phyloP scores from a whole-genome alignment of 1,140 invertebrate genomes.

The Caerostris extrusa region DNA sequence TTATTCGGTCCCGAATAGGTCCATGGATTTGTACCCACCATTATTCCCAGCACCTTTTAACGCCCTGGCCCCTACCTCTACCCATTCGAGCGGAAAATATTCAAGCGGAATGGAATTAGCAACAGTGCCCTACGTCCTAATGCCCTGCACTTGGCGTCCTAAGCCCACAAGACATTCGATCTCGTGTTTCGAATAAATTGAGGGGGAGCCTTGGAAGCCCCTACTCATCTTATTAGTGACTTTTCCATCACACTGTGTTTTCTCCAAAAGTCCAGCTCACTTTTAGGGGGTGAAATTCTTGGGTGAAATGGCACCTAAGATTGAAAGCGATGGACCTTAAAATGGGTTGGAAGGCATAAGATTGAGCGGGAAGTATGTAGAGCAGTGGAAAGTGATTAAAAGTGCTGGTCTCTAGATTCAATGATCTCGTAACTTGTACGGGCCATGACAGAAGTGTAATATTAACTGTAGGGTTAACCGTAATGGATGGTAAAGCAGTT shows the following conservation, averaged over 20 bases:
- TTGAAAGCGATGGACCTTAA: background rate
- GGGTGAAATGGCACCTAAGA: background rate
- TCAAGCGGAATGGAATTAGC: background rate
- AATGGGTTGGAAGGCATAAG: background rate
- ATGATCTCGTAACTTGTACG: background rate
- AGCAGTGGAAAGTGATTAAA: background rate
- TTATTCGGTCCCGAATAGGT: background rate
- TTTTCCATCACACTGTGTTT: background rate
- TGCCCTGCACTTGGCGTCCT: no score
- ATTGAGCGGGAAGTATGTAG: background rate
- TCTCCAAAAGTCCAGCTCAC: background rate
- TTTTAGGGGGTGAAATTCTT: background rate
- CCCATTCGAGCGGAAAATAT: background rate
- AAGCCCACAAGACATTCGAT: no score
- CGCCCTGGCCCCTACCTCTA: background rate
- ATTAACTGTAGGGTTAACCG: background rate
- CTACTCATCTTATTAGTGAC: constrained; percentile 4
- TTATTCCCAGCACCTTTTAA: background rate
- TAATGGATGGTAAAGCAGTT: background rate
- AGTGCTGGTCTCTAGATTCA: background rate
- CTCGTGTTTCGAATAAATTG: no score
- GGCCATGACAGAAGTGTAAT: background rate
- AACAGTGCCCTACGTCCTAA: no score
- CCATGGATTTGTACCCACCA: background rate
- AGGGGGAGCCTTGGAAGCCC: background rate